Conservation (phyloP, 1,140 invertebrate genomes). For the Cyphomyrmex costatus region DNA sequence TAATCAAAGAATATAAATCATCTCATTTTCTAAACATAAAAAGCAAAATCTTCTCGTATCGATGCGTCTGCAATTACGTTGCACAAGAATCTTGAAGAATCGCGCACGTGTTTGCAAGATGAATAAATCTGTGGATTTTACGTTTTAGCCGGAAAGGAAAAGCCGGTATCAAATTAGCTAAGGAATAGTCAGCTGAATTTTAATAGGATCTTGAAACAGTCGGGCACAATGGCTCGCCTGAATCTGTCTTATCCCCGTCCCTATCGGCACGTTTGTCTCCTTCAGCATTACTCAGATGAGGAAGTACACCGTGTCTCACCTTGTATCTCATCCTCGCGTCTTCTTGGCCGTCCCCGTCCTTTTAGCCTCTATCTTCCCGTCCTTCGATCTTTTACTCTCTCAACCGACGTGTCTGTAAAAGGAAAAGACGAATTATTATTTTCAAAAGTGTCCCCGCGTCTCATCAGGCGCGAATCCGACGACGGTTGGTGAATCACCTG, state of each 20-base stretch:
- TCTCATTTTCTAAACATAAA: neutral
- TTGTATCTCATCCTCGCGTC: conserved; percentile 75
- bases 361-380: neutral
- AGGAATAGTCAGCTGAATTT: conserved; percentile 18
- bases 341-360: neutral
- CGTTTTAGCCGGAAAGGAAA: conserved; percentile 12
- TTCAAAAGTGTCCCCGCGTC: conserved; percentile 8
- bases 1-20: neutral
- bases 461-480: conserved; percentile 10
- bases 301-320: conserved; percentile 60
- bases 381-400: conserved; percentile 26
- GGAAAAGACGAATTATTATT: conserved; percentile 40
- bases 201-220: neutral
- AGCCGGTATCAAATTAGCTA: neutral
- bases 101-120: neutral
- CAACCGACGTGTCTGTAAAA: conserved; percentile 44
- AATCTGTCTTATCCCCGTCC: conserved; percentile 22
- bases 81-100: neutral
- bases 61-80: neutral
- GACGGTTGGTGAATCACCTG: conserved; percentile 47
- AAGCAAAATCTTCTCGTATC: neutral
- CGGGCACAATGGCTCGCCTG: neutral
- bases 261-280: neutral
- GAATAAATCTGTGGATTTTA: neutral
- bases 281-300: neutral